Evolutionary conservation across 2,113 vertebrate species (phyloP), one percentile per base, ranked within the genome.

Genomic region (Ellobius talpinus): DNA sequence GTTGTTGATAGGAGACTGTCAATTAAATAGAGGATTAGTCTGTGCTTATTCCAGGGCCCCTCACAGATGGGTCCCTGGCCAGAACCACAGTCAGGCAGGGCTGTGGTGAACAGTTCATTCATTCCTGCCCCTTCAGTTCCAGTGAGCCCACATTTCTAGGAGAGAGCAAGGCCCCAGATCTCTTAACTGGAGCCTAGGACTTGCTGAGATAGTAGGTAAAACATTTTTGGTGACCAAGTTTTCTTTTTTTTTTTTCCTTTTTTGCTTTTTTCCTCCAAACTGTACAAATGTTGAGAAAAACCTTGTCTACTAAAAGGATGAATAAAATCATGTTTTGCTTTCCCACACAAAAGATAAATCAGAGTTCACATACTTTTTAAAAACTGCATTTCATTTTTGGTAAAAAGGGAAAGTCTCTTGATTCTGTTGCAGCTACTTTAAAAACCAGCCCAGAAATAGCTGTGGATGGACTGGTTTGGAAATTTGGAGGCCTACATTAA

Each of bases 191-290:
- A 63, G 11, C 68, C n/a, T 65, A 97, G 94, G 97, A 98, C 98
- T 87, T 98, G 97, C 97, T 98, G 97, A 95, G 97, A 98, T 98
- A 98, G 90, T 97, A 96, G n/a, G 94, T 97, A 97, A 98, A 98
- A 98, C 88, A 95, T 97, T 99, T 99, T 99, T 99, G 99, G 99
- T 98, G 99, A 99, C 98, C 73, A 87, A 95, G 90, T 96, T 97
- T 96, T 98, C 98, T 98, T 98, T 87, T 19, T 55, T 66, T 61
- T 8, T 26, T 17, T 55, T 13, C 29, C 3, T 33, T 47, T 23
- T 55, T 50, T 36, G 13, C 36, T 36, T 45, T 52, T 36, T 55
- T n/a, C 33, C 42, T 70, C 45, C 98, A 98, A 98, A 98, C 98
- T 99, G 98, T 99, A 99, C 95, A 88, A 98, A 98, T 98, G 98